Evolutionary conservation across 2,113 vertebrate species (phyloP).

Genomic region (Dendrocopos noguchii): DNA sequence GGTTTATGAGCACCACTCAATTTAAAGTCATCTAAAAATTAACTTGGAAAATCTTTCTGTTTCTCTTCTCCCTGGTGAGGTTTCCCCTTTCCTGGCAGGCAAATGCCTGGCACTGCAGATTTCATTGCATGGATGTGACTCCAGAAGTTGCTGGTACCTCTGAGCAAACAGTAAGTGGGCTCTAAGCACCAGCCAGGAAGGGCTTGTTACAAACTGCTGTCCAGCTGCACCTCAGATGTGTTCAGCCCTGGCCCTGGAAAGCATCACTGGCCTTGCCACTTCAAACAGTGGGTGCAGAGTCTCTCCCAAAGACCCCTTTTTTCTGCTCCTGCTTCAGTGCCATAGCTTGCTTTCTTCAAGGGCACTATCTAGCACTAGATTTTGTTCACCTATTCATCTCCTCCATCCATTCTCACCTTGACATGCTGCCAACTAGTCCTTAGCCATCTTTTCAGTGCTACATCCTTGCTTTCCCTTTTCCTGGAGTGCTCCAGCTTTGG

Average conservation of each 20-base stretch:
- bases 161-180: not conserved
- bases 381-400: not conserved
- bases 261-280: not conserved
- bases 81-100: not conserved
- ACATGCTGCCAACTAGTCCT: rapidly evolving
- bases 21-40: not conserved
- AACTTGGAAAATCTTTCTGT: not conserved
- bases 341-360: not conserved
- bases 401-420: rapidly evolving
- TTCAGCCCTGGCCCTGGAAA: not conserved
- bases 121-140: not conserved
- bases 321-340: not conserved
- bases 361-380: not conserved
- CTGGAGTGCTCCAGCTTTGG: rapidly evolving
- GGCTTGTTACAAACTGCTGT: not conserved
- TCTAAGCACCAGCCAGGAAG: not conserved
- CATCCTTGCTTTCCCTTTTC: not conserved
- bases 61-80: not conserved
- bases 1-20: not conserved
- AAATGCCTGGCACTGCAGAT: not conserved
- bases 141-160: not conserved
- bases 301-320: not conserved
- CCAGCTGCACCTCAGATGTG: not conserved
- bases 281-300: not conserved
- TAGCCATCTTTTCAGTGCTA: not conserved